phyloP scores from a whole-genome alignment of 30 jellyfish, hydroid and myxozoan species.

The Turritopsis rubra region DNA sequence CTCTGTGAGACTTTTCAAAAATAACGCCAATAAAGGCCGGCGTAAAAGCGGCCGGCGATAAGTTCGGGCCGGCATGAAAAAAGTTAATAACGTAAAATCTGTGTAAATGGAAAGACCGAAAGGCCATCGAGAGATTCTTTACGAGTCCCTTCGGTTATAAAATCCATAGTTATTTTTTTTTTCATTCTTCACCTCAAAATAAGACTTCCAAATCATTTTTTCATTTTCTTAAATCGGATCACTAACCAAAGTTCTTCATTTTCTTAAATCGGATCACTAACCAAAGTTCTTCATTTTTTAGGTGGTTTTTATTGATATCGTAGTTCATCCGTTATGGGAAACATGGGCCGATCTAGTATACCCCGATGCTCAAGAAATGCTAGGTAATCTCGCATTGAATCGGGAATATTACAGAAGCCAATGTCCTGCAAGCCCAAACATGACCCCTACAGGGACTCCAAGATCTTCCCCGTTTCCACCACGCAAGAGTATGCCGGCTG shows the following conservation, averaged over 20 bases:
- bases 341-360: slow-evolving; percentile 97
- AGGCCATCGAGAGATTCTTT: no score
- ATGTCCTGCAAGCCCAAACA: slow-evolving; percentile 58
- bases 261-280: no score
- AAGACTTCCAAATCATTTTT: no score
- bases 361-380: slow-evolving; percentile 89
- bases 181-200: background rate
- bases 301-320: slow-evolving; percentile 93
- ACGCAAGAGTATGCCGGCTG: slow-evolving; percentile 27
- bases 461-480: slow-evolving; percentile 20
- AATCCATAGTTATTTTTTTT: background rate
- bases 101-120: no score
- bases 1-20: no score
- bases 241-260: no score
- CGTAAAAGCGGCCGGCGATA: no score
- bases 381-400: slow-evolving; percentile 52
- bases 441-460: slow-evolving; percentile 47
- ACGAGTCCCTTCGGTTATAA: background rate
- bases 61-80: no score
- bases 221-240: no score
- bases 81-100: no score
- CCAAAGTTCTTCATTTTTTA: background rate
- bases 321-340: slow-evolving; percentile 95
- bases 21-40: no score
- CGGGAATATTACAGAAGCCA: slow-evolving; percentile 69